Conservation (phyloP, 2,797 vertebrate genomes). For the Chaetophractus vellerosus region DNA sequence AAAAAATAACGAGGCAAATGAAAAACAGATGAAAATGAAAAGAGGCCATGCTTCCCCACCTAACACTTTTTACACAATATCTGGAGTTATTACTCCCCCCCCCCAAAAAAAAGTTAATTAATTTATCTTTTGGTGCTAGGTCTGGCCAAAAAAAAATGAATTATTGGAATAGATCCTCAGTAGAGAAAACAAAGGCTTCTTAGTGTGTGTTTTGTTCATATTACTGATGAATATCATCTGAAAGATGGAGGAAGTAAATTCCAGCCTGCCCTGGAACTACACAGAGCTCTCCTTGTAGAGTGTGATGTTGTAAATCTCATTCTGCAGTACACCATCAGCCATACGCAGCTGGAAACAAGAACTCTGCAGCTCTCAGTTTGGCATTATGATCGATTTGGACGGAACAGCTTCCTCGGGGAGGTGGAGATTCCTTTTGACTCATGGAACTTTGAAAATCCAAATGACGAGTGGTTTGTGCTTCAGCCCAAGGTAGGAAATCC, state of each 20-base stretch:
- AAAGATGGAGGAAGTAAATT: constrained; percentile 33
- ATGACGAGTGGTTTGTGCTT: constrained; percentile 95
- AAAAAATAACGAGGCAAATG: constrained; percentile 37
- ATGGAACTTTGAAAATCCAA: constrained; percentile 96
- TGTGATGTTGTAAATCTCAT: constrained; percentile 66
- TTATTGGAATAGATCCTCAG: not conserved
- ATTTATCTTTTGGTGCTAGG: not conserved
- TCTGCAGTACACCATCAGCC: constrained; percentile 97
- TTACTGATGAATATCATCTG: constrained; percentile 1
- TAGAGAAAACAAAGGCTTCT: constrained; percentile 33
- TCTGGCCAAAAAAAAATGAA: constrained; percentile 29
- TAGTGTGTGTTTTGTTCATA: constrained; percentile 54
- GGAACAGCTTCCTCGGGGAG: constrained; percentile 97
- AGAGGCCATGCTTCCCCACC: constrained; percentile 5
- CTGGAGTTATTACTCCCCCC: not conserved
- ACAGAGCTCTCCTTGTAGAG: not conserved
- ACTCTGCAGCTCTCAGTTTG: constrained; percentile 97
- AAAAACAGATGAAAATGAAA: constrained; percentile 62
- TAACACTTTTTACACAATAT: not conserved
- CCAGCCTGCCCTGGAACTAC: not conserved
- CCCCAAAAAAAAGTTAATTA: not conserved
- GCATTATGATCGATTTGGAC: constrained; percentile 98
- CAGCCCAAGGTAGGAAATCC: constrained; percentile 94
- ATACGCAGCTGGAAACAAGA: constrained; percentile 97
- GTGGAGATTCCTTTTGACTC: constrained; percentile 97